phyloP scores from a whole-genome alignment of 2,888 invertebrate species.

The Zootermopsis nevadensis region DNA sequence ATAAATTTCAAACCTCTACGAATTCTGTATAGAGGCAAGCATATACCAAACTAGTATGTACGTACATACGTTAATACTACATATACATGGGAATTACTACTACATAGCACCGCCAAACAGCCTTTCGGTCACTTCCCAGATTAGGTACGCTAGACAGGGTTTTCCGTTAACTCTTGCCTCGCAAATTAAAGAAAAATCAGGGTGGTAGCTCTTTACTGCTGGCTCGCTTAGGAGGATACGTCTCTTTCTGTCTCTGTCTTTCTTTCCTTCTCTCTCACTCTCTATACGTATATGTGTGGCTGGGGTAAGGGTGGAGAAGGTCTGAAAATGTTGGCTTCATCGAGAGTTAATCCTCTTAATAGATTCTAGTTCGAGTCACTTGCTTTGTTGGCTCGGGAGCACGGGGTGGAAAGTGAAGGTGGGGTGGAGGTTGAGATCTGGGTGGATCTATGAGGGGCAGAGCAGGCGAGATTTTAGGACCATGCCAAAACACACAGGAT shows the following conservation, averaged over 20 bases:
- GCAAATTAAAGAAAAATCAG: constrained; percentile 47
- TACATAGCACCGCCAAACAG: constrained; percentile 22
- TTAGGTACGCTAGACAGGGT: constrained; percentile 36
- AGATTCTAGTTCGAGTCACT: constrained; percentile 64
- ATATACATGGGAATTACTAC: not conserved
- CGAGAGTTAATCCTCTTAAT: constrained; percentile 66
- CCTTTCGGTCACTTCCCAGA: constrained; percentile 36
- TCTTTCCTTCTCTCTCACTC: constrained; percentile 5
- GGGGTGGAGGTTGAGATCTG: not conserved
- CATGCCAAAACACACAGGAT: not conserved
- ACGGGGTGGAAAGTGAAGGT: constrained; percentile 16
- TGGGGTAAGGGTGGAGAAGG: constrained; percentile 11
- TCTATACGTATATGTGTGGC: constrained; percentile 22
- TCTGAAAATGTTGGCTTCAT: constrained; percentile 61
- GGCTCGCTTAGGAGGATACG: not conserved
- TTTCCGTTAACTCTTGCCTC: constrained; percentile 31
- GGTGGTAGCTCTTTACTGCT: constrained; percentile 38
- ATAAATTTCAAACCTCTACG: constrained; percentile 4
- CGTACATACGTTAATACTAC: not conserved
- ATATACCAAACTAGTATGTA: not conserved
- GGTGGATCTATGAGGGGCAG: not conserved
- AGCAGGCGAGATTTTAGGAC: not conserved
- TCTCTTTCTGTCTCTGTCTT: constrained; percentile 23
- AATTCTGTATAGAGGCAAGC: not conserved
- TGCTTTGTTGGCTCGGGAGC: constrained; percentile 52